A percentile compares a stretch with the other conserved stretches of the same genome.
Conservation (phyloP, 2,888 invertebrate species). For the Ethmia dodecea region DNA sequence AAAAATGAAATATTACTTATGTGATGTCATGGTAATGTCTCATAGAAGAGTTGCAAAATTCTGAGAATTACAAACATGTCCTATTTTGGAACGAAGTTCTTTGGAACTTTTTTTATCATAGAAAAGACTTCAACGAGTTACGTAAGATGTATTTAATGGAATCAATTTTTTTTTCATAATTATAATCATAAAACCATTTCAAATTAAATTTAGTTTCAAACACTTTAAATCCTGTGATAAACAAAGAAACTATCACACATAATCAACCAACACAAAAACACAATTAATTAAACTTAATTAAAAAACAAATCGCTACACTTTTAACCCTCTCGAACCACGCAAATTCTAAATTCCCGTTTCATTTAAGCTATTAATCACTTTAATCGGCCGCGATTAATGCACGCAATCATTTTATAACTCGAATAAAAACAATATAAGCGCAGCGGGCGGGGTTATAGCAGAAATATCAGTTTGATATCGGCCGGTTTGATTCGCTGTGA, state of each 20-base stretch:
- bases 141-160: neutral
- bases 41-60: too few relatives aligned
- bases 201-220: neutral
- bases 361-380: conserved; percentile 43
- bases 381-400: conserved; percentile 42
- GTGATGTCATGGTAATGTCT: too few relatives aligned
- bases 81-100: too few relatives aligned
- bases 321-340: conserved; percentile 6
- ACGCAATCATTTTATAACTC: conserved; percentile 65
- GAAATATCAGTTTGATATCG: conserved; percentile 74
- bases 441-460: conserved; percentile 63
- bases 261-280: neutral
- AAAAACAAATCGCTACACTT: neutral
- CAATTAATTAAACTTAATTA: neutral
- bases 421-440: conserved; percentile 71
- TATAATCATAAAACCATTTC: neutral
- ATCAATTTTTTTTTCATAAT: neutral
- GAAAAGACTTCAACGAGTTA: conserved; percentile 14
- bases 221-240: neutral
- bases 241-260: too few relatives aligned
- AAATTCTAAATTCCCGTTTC: conserved; percentile 30
- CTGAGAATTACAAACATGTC: too few relatives aligned
- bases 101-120: too few relatives aligned
- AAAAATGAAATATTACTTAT: too few relatives aligned
- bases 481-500: conserved; percentile 68